Conservation (phyloP, 2,888 invertebrate genomes). For the Diarsia dahlii region DNA sequence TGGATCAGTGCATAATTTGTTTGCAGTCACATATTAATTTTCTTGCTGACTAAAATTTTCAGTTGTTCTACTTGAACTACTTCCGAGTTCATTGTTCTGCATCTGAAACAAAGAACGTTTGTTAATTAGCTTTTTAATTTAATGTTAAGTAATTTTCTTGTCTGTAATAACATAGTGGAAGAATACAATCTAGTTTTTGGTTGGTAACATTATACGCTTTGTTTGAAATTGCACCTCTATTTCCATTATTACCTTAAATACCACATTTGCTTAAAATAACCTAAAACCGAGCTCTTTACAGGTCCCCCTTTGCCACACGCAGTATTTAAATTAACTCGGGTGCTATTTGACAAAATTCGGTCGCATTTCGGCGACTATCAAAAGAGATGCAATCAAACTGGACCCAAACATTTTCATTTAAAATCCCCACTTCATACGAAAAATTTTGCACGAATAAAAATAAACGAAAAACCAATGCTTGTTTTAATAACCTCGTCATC, state of each 20-base stretch:
- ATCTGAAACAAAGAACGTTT: conserved; percentile 63
- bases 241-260: conserved; percentile 8
- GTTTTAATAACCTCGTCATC: conserved; percentile 41
- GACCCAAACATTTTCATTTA: conserved; percentile 50
- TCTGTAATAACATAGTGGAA: conserved; percentile 6
- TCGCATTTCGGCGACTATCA: conserved; percentile 40
- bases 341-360: conserved; percentile 46
- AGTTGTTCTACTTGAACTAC: neutral
- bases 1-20: conserved; percentile 33
- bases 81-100: conserved; percentile 31
- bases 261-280: conserved; percentile 12
- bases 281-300: neutral
- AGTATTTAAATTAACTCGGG: conserved; percentile 34
- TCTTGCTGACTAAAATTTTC: conserved; percentile 9
- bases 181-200: neutral
- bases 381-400: conserved; percentile 59
- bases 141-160: conserved; percentile 14
- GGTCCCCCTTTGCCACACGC: neutral
- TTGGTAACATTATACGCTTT: neutral
- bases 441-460: conserved; percentile 38
- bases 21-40: conserved; percentile 41
- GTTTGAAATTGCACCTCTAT: neutral
- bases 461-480: conserved; percentile 38
- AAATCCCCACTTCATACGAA: conserved; percentile 31
- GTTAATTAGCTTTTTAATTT: conserved; percentile 30